Percentiles rank a stretch among this genome's conserved stretches.
These are phyloP conservation scores for Ophthalmotilapia sp. DNA, from an alignment of 2,113 vertebrate species.

Conservation along the genomic window DNA sequence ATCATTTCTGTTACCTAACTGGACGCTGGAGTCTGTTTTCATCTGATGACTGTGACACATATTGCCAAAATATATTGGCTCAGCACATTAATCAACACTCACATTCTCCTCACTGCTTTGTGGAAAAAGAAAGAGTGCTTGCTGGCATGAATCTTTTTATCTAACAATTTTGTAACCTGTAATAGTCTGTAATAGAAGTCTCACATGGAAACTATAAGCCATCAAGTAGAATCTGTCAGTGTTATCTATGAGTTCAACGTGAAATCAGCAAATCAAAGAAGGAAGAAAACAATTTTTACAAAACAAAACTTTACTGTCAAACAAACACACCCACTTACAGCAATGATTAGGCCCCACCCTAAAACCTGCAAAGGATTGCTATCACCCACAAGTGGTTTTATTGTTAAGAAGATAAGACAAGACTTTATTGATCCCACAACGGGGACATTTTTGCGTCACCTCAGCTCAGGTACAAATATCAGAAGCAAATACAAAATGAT, in stretches of 20 bases:
- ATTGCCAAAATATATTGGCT: not conserved
- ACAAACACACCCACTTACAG: not conserved
- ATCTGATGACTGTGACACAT: not conserved
- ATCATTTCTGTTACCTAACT: not conserved
- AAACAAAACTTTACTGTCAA: rapidly evolving
- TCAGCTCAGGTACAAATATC: rapidly evolving
- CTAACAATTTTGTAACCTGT: not conserved
- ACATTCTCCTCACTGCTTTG: not conserved
- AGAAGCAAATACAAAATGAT: not conserved
- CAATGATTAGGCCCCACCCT: not conserved
- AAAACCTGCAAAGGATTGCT: not conserved
- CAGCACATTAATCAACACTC: not conserved
- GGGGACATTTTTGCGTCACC: not conserved
- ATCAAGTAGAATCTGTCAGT: not conserved
- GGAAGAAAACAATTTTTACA: not conserved
- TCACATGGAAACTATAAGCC: not conserved
- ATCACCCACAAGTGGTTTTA: not conserved
- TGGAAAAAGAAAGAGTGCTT: not conserved
- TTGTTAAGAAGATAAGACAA: not conserved
- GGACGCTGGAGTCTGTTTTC: not conserved
- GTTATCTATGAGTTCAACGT: not conserved
- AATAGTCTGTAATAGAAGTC: not conserved
- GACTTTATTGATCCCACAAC: not conserved
- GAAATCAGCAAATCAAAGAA: not conserved
- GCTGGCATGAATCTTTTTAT: constrained; percentile 15